Conservation (phyloP, 2,113 vertebrate species). For the Pterophyllum scalare region DNA sequence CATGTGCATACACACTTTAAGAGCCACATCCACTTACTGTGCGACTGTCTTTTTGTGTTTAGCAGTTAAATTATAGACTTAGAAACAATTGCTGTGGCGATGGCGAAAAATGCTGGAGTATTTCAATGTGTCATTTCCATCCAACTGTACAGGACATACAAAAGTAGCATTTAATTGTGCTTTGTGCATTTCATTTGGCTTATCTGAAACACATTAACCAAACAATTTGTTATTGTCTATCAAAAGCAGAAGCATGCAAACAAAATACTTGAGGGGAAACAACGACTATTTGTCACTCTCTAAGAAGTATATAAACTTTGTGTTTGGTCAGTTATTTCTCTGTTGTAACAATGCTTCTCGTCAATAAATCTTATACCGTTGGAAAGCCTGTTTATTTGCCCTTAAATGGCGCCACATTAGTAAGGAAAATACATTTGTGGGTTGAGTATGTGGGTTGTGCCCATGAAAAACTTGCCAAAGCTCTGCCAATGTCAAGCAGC, state of each 20-base stretch:
- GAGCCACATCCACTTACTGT: slow-evolving; percentile 41
- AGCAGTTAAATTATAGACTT: slow-evolving; percentile 47
- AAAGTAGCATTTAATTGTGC: neutral
- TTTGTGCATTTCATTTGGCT: neutral
- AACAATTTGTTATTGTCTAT: neutral
- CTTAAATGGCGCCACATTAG: no score
- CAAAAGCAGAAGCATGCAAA: neutral
- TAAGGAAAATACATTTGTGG: no score
- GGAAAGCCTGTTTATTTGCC: no score
- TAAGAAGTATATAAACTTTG: no score
- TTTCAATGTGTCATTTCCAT: slow-evolving; percentile 9
- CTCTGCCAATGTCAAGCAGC: neutral
- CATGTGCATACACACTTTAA: slow-evolving; percentile 16
- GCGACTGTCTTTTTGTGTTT: slow-evolving; percentile 44
- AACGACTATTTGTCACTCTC: neutral
- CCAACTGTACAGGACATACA: slow-evolving; percentile 15
- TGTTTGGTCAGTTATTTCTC: no score
- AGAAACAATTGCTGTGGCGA: slow-evolving; percentile 31
- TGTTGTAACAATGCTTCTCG: no score
- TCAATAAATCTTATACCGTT: no score
- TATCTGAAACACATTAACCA: neutral
- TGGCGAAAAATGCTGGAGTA: slow-evolving; percentile 24
- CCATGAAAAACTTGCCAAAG: no score
- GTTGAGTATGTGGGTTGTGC: no score
- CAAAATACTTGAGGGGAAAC: neutral